Evolutionary conservation across 2,113 vertebrate species (phyloP), one percentile per base, ranked within the genome.

Genomic region (Tursiops truncatus): DNA sequence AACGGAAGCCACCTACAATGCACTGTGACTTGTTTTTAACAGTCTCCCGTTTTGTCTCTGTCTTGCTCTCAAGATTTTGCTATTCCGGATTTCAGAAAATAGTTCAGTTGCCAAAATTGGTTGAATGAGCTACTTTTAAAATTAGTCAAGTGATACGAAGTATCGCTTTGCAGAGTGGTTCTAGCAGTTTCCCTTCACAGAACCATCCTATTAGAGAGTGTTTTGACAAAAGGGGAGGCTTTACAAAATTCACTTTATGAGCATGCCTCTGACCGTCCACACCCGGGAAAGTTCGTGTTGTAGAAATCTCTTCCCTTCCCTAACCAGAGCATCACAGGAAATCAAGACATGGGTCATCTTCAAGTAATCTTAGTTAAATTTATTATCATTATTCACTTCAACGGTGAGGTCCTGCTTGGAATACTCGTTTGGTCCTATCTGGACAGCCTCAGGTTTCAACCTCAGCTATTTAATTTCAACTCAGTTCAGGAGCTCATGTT

Each of bases 401-500:
- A 38, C 33, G 36, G 2, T 12, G 36, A 63, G 33, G 50, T 74
- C 81, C 47, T 38, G 53, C 60, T 95, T 97, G 97, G 97, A 90
- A 94, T 93, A 77, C 86, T 93, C 85, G 92, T 94, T 97, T 96
- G 92, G 97, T 96, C 94, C 65, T 97, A 38, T 97, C 93, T 97
- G 96, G 95, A 97, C 98, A 94, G 97, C 98, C 97, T 98, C 97
- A 98, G 98, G 98, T 98, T 98, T 98, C 98, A 98, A 98, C 98
- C 94, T 96, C 3, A 67, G 97, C 97, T 97, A 81, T 98, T 98
- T 98, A 98, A 98, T 98, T 98, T 98, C 98, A 98, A 98, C 96
- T 98, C 96, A 96, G 98, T 97, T 97, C 92, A 82, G 97, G 97
- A 98, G 97, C 98, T 99, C 98, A 98, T 98, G 98, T 98, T 99